Base-by-base conservation (phyloP, 2,113 vertebrate genomes). In the Plectropomus leopardus region DNA sequence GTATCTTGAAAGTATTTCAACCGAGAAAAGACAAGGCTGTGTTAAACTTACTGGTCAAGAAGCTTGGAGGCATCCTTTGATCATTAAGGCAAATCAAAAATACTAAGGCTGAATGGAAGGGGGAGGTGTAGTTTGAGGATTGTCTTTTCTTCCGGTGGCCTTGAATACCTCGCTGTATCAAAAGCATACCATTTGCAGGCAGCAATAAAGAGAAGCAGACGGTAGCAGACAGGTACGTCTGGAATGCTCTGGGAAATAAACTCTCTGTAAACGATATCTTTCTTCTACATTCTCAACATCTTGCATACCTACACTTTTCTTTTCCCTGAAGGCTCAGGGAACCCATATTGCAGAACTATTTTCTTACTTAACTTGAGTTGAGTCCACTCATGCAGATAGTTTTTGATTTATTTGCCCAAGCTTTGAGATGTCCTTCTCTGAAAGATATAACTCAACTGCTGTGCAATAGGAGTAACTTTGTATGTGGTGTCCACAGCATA, bases 211-310 rank as follows among this genome's bases (percentile, higher is more conserved):
- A 75, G 32, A 34, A 40, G 51, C 50, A 55, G 58, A 69, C 2
- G 55, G 80, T 23, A 40, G 72, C 60, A 73, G 65, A 76, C 71
- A 66, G 83, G 74, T 72, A 86, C 0, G 47, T 14, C 50, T 76
- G 72, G 82, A 89, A 84, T 74, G 77, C 60, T 60, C 17, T 51
- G 73, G 45, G 51, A 80, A 78, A 81, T 68, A 13, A 60, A 26
- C 58, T 51, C 40, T 63, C 28, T 53, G 21, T n/a, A 40, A 85
- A 68, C 14, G 13, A 15, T 65, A 54, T 63, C n/a, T 21, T 26
- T 44, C 34, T 70, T 34, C 57, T 59, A 60, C 50, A 13, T 47
- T 76, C 64, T 64, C 61, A 48, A 1, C 45, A 59, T 67, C 57
- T 78, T 53, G 53, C 40, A 11, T 44, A 24, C 28, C 36, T 36